These are phyloP conservation scores for Xestia ashworthii DNA, from an alignment of 2,888 invertebrate genomes.

Conservation along the genomic window DNA sequence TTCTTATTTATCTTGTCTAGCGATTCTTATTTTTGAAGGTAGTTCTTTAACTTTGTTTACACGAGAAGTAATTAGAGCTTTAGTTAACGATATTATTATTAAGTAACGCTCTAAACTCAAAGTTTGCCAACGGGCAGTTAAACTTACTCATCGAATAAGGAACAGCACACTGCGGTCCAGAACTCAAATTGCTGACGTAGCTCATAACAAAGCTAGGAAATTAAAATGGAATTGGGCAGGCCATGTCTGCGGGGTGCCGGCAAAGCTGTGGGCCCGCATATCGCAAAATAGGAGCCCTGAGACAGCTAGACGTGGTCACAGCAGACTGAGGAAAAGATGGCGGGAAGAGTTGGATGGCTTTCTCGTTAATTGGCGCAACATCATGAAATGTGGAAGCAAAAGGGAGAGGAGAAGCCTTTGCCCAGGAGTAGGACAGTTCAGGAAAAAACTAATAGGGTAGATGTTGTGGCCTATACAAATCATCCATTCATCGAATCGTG, in stretches of 20 bases:
- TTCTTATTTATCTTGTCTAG: constrained; percentile 7
- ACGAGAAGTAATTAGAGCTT: background rate
- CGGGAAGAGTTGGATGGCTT: background rate
- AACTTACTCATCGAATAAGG: background rate
- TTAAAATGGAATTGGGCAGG: background rate
- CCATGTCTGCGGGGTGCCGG: too few relatives aligned
- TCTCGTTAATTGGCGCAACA: background rate
- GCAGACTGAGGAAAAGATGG: background rate
- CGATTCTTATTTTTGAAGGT: background rate
- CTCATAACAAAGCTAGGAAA: background rate
- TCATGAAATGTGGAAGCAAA: background rate
- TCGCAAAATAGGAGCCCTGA: background rate
- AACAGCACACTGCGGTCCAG: background rate
- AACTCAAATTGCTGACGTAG: background rate
- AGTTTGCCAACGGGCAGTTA: background rate
- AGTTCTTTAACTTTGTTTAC: background rate
- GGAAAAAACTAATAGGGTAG: background rate
- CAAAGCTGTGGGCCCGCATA: background rate
- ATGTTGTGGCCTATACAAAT: background rate
- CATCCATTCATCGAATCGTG: background rate
- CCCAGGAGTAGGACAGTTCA: background rate
- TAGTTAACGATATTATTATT: background rate
- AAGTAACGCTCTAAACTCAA: background rate
- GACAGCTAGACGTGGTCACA: background rate
- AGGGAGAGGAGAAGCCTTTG: background rate